Evolutionary conservation across 2,113 vertebrate species (phyloP), one percentile per base, ranked within the genome.

Genomic region (Peromyscus polionotus): DNA sequence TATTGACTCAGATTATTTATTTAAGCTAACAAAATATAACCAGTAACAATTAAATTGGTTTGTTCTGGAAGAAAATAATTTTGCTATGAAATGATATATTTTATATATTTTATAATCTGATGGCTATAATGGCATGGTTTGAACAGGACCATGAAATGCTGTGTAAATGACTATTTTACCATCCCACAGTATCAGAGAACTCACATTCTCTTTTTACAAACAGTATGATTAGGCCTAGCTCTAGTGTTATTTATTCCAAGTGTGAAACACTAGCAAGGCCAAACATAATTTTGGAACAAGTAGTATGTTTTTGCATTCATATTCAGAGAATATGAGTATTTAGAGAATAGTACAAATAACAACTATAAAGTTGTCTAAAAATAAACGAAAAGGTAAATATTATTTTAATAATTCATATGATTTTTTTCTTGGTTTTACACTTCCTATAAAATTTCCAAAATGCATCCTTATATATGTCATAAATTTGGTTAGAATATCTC

Each of bases 361-460:
- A 86, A 33, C 93, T 91, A 77, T 97, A 93, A 96, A 97, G n/a
- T 86, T 97, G 81, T 93, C 91, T 95, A 86, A 90, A 90, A 93
- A 79, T 76, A 98, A 97, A 88, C 95, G 72, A 97, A 97, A 98
- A 97, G 79, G 87, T 96, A 97, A 87, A 90, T 95, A 97, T 94
- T 97, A 88, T 97, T 98, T 98, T 97, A 98, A 96, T 98, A 95
- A 67, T 96, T 76, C 63, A 80, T 65, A 97, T 90, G 88, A 26
- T 91, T 96, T 96, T 96, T 96, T 72, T 67, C 33, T 68, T 70
- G 0, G 5, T 0, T 57, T 86, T 95, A 97, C 13, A 94, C 95
- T 97, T 97, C 33, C 94, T 96, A 97, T 98, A 94, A 98, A 94
- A 24, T 93, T 96, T 96, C 70, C 96, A 95, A 98, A 96, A 92